These are phyloP conservation scores for Alosa alosa DNA, from an alignment of 2,113 vertebrate species.

Conservation along the genomic window DNA sequence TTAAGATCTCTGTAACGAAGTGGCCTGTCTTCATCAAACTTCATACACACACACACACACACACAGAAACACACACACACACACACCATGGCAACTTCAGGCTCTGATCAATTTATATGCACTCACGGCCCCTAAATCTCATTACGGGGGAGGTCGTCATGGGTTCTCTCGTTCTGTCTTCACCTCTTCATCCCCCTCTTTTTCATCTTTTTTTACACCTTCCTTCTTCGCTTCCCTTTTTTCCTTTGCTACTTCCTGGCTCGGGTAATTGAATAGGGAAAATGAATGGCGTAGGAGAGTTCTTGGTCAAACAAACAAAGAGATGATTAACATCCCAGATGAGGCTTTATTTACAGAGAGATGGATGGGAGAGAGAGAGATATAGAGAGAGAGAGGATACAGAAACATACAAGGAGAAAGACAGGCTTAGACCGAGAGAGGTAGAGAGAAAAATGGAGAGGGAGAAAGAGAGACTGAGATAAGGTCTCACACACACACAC, in stretches of 20 bases:
- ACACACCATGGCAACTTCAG: constrained; percentile 58
- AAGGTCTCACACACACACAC: too few species aligned
- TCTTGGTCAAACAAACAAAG: constrained; percentile 70
- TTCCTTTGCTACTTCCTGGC: constrained; percentile 44
- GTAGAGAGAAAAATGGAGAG: neutral
- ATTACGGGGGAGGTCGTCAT: constrained; percentile 64
- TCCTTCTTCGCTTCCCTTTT: constrained; percentile 48
- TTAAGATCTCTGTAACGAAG: constrained; percentile 62
- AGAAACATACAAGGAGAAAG: neutral
- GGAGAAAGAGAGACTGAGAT: too few species aligned
- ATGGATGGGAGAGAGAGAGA: constrained; percentile 35
- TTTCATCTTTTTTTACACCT: constrained; percentile 40
- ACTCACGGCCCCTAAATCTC: constrained; percentile 57
- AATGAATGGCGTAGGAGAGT: constrained; percentile 52
- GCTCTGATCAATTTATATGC: constrained; percentile 65
- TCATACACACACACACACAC: neutral
- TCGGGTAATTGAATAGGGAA: constrained; percentile 66
- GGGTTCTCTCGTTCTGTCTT: constrained; percentile 56
- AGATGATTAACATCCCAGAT: constrained; percentile 66
- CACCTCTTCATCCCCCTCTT: constrained; percentile 44
- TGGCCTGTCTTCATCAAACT: constrained; percentile 25
- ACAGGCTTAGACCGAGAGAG: neutral
- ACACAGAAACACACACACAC: constrained; percentile 16
- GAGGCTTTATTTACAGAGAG: constrained; percentile 69
- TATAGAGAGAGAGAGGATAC: neutral